Conservation (phyloP, 1,140 invertebrate genomes). For the Nilaparvata lugens region DNA sequence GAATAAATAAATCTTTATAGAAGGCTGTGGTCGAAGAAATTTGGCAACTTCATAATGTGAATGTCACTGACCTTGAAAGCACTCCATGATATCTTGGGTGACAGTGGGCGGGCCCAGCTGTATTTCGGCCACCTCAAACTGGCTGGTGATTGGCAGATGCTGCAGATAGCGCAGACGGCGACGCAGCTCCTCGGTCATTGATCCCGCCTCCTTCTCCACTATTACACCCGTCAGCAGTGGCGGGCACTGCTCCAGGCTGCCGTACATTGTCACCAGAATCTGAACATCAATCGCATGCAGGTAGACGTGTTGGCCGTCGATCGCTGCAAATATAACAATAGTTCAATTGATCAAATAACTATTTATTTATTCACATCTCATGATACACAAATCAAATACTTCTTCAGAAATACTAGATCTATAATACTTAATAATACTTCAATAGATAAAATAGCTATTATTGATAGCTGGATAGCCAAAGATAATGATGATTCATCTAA, state of each 20-base stretch:
- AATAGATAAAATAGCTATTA: neutral
- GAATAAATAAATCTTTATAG: no score
- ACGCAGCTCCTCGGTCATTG: conserved; percentile 71
- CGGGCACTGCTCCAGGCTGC: conserved; percentile 68
- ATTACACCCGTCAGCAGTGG: conserved; percentile 59
- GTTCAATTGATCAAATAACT: neutral
- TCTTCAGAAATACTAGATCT: no score
- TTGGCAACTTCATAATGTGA: no score
- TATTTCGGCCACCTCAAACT: conserved; percentile 84
- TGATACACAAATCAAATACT: no score
- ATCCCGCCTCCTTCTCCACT: conserved; percentile 73
- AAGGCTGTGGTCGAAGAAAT: no score
- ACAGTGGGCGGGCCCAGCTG: conserved; percentile 62
- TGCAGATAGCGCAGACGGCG: conserved; percentile 69
- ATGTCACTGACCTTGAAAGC: conserved; percentile 54
- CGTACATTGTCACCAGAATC: conserved; percentile 81
- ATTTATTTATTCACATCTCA: no score
- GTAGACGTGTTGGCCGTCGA: conserved; percentile 87
- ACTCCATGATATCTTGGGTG: conserved; percentile 49
- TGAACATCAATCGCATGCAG: conserved; percentile 83
- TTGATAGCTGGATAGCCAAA: neutral
- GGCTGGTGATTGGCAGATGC: conserved; percentile 82
- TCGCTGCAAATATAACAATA: conserved; percentile 44
- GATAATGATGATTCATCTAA: no score
- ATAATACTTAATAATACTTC: neutral